Percentiles rank a stretch among this genome's conserved stretches.
phyloP scores from a whole-genome alignment of 2,888 invertebrate genomes.

The Phalera bucephala region DNA sequence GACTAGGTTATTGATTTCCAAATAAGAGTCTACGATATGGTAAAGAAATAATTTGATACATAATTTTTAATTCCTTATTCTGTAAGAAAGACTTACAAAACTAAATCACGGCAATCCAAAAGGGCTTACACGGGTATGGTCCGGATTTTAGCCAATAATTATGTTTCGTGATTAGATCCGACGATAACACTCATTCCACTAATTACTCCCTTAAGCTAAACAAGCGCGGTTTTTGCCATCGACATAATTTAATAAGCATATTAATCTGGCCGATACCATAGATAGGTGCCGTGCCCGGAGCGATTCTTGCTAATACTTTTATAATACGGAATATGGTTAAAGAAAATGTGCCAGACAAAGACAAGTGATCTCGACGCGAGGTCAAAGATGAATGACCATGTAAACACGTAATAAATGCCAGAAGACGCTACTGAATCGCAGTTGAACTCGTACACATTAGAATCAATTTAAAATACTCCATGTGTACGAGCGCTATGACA shows the following conservation, averaged over 20 bases:
- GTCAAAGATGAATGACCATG: constrained; percentile 81
- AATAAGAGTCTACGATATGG: no score
- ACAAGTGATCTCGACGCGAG: constrained; percentile 51
- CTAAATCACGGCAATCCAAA: constrained; percentile 27
- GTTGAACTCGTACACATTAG: constrained; percentile 73
- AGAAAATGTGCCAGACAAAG: constrained; percentile 48
- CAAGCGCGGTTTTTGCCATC: constrained; percentile 74
- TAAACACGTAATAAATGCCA: constrained; percentile 67
- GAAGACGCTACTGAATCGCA: constrained; percentile 65
- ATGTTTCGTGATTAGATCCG: constrained; percentile 73
- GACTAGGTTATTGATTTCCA: no score
- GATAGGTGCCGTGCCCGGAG: constrained; percentile 67
- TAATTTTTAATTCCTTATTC: no score
- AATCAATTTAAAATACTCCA: constrained; percentile 74
- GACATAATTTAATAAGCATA: constrained; percentile 81
- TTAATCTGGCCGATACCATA: constrained; percentile 75
- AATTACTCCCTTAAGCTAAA: constrained; percentile 83
- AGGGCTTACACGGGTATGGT: constrained; percentile 53
- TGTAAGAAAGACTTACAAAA: no score
- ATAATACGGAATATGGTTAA: constrained; percentile 48
- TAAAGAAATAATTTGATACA: no score
- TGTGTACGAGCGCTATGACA: constrained; percentile 59
- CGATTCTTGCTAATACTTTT: constrained; percentile 67
- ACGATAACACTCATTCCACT: constrained; percentile 76
- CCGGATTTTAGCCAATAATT: constrained; percentile 71